These are phyloP conservation scores for Muntiacus reevesi DNA, from an alignment of 2,113 vertebrate species.

Conservation along the genomic window DNA sequence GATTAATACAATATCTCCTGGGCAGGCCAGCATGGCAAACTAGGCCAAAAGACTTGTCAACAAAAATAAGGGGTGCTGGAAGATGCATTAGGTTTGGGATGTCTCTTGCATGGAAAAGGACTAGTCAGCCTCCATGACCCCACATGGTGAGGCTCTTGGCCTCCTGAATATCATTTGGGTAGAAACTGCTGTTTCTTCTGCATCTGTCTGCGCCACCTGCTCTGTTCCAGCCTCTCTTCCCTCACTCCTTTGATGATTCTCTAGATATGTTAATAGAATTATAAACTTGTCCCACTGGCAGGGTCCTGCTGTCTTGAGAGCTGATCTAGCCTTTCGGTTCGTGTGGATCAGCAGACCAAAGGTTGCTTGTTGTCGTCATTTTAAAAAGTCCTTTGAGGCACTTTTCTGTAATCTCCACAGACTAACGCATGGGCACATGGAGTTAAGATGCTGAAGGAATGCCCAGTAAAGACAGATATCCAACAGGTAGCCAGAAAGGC, in stretches of 20 bases:
- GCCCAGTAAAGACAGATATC: background rate
- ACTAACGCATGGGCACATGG: too few species aligned
- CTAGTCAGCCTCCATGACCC: background rate
- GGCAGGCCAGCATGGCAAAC: background rate
- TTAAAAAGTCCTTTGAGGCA: background rate
- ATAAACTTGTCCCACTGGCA: background rate
- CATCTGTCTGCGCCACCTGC: background rate
- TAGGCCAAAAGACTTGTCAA: background rate
- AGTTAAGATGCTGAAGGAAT: background rate
- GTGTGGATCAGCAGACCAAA: background rate
- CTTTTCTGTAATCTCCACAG: background rate
- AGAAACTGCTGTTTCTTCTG: background rate
- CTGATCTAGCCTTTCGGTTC: background rate
- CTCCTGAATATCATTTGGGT: background rate
- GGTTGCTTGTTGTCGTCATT: background rate
- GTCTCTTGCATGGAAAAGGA: background rate
- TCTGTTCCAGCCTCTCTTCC: background rate
- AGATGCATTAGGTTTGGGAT: background rate
- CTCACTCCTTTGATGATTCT: background rate
- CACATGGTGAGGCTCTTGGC: background rate
- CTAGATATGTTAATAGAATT: background rate
- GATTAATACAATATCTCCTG: background rate
- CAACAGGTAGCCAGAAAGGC: background rate
- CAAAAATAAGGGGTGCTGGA: background rate
- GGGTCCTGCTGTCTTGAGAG: background rate